Evolutionary conservation across 1,140 invertebrate species (phyloP).

Genomic region (Thalassaphorura encarpata): DNA sequence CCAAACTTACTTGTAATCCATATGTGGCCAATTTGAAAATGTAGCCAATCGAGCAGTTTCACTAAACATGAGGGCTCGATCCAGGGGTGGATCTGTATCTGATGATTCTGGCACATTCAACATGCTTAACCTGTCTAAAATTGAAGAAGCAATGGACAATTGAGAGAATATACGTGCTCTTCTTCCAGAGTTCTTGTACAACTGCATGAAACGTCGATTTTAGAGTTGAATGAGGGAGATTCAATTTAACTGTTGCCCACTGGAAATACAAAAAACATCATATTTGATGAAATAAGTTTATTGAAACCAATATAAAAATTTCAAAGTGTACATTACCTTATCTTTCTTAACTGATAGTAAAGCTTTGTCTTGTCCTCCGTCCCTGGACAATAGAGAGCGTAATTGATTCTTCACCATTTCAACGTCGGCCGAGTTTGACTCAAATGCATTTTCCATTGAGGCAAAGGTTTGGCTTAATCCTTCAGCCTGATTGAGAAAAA

Average conservation of each 20-base stretch:
- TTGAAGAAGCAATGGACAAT: constrained; percentile 73
- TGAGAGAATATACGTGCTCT: constrained; percentile 70
- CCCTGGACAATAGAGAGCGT: too few species aligned
- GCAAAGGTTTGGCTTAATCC: background rate
- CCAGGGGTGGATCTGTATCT: constrained; percentile 38
- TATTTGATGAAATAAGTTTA: too few species aligned
- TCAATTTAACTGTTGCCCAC: constrained; percentile 82
- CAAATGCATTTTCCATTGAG: too few species aligned
- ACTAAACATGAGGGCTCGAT: constrained; percentile 73
- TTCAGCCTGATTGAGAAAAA: background rate
- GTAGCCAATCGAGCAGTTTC: constrained; percentile 79
- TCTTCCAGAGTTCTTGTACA: constrained; percentile 67
- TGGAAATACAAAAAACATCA: constrained; percentile 37
- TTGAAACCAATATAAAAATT: background rate
- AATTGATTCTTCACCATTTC: too few species aligned
- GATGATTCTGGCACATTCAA: constrained; percentile 39
- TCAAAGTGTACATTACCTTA: constrained; percentile 22
- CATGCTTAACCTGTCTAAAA: constrained; percentile 72
- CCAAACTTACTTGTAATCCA: constrained; percentile 78
- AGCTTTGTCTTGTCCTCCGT: background rate
- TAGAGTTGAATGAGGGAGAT: constrained; percentile 62
- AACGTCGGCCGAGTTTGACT: too few species aligned
- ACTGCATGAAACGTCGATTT: constrained; percentile 65
- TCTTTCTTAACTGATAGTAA: constrained; percentile 26
- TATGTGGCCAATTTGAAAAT: constrained; percentile 87